These are phyloP conservation scores for Actinia equina DNA, from an alignment of 64 coral and sea anemone species.

Conservation along the genomic window DNA sequence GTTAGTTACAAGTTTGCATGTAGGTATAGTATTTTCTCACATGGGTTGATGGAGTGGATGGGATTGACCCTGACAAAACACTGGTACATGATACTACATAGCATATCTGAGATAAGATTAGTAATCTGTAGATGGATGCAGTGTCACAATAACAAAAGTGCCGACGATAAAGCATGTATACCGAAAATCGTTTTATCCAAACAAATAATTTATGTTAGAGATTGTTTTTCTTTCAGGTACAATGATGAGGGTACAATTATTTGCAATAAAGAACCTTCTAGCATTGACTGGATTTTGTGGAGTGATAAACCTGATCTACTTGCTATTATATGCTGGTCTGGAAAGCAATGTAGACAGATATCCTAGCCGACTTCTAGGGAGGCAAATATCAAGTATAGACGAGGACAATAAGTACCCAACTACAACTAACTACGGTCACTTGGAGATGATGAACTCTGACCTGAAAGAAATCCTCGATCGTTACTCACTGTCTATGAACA, in stretches of 20 bases:
- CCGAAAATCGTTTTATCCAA: background rate
- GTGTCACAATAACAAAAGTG: background rate
- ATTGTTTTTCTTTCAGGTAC: background rate
- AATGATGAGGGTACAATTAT: background rate
- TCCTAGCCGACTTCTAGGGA: background rate
- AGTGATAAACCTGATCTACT: background rate
- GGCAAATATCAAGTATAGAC: background rate
- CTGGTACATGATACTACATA: background rate
- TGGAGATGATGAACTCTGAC: slow-evolving; percentile 6
- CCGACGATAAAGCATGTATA: background rate
- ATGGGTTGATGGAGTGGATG: background rate
- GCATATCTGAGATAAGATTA: background rate
- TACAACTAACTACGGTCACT: background rate
- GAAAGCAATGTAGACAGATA: background rate
- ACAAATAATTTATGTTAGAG: too few relatives aligned
- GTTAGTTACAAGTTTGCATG: background rate
- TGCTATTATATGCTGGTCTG: background rate
- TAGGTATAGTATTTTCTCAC: background rate
- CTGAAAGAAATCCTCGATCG: slow-evolving; percentile 3
- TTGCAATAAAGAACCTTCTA: background rate
- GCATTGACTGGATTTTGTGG: background rate
- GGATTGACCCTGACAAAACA: background rate
- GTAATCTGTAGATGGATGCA: background rate
- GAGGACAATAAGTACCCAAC: background rate
- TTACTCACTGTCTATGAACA: background rate